Conservation (phyloP, 30 jellyfish, hydroid and myxozoan genomes). For the Sanderia malayensis region DNA sequence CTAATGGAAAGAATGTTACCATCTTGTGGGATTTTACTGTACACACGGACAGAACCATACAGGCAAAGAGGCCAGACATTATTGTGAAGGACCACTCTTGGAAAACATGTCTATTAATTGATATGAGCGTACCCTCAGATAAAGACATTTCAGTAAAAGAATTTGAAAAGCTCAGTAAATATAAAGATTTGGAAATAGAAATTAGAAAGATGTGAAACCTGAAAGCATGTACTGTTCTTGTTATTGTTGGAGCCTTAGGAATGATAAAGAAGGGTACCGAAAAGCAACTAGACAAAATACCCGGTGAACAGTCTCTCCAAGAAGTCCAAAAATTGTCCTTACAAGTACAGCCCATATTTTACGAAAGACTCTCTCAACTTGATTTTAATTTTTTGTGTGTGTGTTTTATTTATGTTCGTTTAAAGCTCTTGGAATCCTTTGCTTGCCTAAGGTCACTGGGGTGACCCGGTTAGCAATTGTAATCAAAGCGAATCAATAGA, state of each 20-base stretch:
- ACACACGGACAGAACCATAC: conserved; percentile 34
- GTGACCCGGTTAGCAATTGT: no score
- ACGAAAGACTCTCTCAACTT: no score
- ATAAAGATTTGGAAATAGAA: conserved; percentile 1
- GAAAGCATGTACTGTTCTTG: conserved; percentile 7
- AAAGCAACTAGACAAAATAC: no score
- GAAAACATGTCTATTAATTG: conserved; percentile 7
- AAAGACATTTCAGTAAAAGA: conserved; percentile 18
- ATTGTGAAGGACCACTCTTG: conserved; percentile 14
- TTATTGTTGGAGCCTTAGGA: neutral
- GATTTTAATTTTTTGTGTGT: no score
- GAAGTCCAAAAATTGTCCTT: no score
- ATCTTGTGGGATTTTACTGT: conserved; percentile 39
- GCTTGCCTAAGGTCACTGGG: no score
- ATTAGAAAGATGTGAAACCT: conserved; percentile 34
- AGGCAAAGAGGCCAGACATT: conserved; percentile 49
- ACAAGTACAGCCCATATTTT: no score
- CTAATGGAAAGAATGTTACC: conserved; percentile 10
- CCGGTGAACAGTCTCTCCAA: no score
- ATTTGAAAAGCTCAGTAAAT: no score
- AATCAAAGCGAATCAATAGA: no score
- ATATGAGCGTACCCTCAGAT: conserved; percentile 39
- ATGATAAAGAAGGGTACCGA: conserved; percentile 1
- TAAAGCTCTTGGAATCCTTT: no score
- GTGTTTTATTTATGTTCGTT: no score